Base-by-base conservation (phyloP, 1,140 invertebrate species). In the Drosophila bocki region DNA sequence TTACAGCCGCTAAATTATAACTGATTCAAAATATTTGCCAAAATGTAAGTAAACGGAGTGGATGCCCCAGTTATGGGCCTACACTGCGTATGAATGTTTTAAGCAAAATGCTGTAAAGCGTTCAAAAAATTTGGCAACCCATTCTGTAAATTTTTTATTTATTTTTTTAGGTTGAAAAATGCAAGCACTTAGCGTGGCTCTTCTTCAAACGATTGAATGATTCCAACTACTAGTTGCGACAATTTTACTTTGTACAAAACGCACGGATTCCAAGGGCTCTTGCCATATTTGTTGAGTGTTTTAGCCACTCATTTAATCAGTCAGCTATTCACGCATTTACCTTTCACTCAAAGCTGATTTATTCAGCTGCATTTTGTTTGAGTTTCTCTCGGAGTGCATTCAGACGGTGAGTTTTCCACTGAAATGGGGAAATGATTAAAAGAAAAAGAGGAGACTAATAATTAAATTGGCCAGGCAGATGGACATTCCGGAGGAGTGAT, bases 321-420 rank as follows among this genome's bases (percentile, higher is more conserved):
- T 64, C 64, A 78, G 61, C 78, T 75, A 65, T 85, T 81, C 64
- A 60, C 33, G 62, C 74, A 47, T 81, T 85, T 75, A 74, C 63
- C 76, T 85, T 81, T 67, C 70, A 87, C 75, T 82, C 41, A 47
- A 62, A 53, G 42, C 29, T 32, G 78, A 54, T 79, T 78, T 53
- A 75, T 68, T 82, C 48, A 78, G 48, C 58, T 48, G 44, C 19
- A 41, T 68, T 68, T 62, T 61, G 60, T 77, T 79, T 86, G 70
- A 79, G 65, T 65, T 75, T 56, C 48, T 60, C 83, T 83, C 56
- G 39, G 26, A 64, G 35, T 33, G 75, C 79, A 86, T 75, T 82
- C 83, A 13, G 15, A 35, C 8, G 17, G 59, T 17, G 48, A 37
- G 59, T 53, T 69, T 76, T 82, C 45, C 70, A 47, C 61, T 39